These are phyloP conservation scores for Ichneumoninae sp. DNA, from an alignment of 2,888 invertebrate genomes.

Conservation along the genomic window DNA sequence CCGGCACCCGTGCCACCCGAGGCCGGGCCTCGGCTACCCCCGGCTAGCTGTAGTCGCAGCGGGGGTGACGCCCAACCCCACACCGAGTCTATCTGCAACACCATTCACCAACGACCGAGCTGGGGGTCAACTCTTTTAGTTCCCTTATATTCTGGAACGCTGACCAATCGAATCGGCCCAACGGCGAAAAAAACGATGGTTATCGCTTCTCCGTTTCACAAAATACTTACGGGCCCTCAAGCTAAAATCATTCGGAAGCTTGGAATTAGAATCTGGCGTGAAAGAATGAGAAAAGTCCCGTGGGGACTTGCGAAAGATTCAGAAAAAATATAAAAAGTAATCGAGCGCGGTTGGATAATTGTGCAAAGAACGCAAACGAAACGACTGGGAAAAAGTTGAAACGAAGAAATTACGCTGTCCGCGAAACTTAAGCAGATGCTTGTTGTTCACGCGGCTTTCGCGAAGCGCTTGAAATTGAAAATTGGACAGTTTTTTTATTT, in stretches of 20 bases:
- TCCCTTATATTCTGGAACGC: not conserved
- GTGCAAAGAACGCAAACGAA: no score
- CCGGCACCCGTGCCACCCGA: slow-evolving; percentile 79
- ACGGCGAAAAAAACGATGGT: not conserved
- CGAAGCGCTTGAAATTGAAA: not conserved
- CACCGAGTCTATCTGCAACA: slow-evolving; percentile 95
- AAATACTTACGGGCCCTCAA: not conserved
- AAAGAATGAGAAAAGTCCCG: not conserved
- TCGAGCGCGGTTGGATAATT: no score
- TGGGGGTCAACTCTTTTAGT: slow-evolving; percentile 39
- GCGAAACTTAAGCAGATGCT: not conserved
- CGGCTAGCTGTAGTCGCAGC: slow-evolving; percentile 92
- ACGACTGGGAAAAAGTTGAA: no score
- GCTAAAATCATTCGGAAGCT: not conserved
- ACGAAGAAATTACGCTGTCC: not conserved
- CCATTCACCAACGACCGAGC: slow-evolving; percentile 79
- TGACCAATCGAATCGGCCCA: slow-evolving; percentile 1
- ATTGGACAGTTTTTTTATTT: not conserved
- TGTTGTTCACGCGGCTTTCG: not conserved
- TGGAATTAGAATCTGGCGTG: not conserved
- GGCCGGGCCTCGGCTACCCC: slow-evolving; percentile 84
- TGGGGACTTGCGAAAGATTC: not conserved
- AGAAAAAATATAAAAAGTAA: not conserved
- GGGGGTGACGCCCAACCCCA: slow-evolving; percentile 97
- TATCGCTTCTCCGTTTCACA: not conserved